A percentile compares a stretch with the other conserved stretches of the same genome.
Evolutionary conservation across 2,113 vertebrate species (phyloP).

Genomic region (Gambusia affinis): DNA sequence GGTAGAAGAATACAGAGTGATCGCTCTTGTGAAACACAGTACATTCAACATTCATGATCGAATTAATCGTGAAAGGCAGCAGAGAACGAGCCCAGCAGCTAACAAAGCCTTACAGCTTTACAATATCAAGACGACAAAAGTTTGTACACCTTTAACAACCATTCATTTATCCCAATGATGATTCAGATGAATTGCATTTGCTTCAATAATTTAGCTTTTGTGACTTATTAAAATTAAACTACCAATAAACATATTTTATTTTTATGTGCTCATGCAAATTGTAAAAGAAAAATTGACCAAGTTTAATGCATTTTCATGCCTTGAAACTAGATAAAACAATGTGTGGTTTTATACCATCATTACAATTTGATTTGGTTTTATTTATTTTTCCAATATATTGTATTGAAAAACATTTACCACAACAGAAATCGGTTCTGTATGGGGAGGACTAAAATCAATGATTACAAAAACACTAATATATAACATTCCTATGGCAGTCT

Average conservation of each 20-base stretch:
- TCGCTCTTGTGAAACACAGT: conserved; percentile 13
- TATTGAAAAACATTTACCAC: background rate
- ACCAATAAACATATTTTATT: background rate
- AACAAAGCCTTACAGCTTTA: background rate
- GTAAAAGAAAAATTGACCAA: too few relatives aligned
- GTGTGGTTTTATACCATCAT: background rate
- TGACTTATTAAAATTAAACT: background rate
- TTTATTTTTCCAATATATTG: background rate
- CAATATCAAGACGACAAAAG: conserved; percentile 1
- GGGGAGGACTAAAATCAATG: too few relatives aligned
- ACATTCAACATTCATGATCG: conserved; percentile 36
- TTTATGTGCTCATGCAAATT: background rate
- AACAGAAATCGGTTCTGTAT: background rate
- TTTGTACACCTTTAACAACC: background rate
- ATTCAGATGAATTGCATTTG: background rate
- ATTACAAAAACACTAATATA: background rate
- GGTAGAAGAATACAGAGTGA: conserved; percentile 24
- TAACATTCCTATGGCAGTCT: background rate
- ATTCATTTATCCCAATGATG: conserved; percentile 2
- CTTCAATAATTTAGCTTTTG: background rate
- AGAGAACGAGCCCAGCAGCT: conserved; percentile 6
- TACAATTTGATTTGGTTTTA: too few relatives aligned
- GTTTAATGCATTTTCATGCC: background rate
- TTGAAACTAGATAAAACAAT: background rate
- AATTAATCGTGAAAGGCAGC: conserved; percentile 23